A percentile compares a stretch with the other conserved stretches of the same genome.
Conservation (phyloP, 2,113 vertebrate genomes). For the Oncorhynchus nerka region DNA sequence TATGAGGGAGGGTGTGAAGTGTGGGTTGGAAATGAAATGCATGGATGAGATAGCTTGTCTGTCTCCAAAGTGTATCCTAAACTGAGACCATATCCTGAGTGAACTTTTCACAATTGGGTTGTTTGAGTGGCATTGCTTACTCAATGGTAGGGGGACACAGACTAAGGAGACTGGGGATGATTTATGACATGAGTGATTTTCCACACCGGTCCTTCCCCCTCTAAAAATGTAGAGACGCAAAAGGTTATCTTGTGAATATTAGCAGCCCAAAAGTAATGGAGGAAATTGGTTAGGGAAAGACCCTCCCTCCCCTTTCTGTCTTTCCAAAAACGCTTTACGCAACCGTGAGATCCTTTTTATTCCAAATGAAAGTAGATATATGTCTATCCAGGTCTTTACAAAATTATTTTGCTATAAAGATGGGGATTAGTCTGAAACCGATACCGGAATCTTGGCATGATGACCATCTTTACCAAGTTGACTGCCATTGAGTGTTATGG, state of each 20-base stretch:
- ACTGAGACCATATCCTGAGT: neutral
- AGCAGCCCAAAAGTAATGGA: neutral
- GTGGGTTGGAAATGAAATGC: neutral
- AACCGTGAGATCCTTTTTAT: too few relatives aligned
- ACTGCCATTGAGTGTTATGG: constrained; percentile 12
- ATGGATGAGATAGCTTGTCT: neutral
- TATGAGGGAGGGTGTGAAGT: neutral
- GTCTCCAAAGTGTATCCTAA: neutral
- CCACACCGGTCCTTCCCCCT: neutral
- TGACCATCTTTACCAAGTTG: constrained; percentile 12
- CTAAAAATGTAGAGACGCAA: neutral
- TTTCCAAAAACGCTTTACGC: neutral
- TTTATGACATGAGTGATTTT: too few relatives aligned
- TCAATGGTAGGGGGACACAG: neutral
- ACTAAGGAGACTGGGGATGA: neutral
- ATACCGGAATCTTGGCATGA: constrained; percentile 10
- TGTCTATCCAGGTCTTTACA: too few relatives aligned
- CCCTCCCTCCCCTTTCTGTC: neutral
- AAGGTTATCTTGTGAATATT: too few relatives aligned
- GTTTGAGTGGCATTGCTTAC: neutral
- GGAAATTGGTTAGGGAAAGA: neutral
- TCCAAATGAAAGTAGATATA: too few relatives aligned
- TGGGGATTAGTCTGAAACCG: constrained; percentile 7
- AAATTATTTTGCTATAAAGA: too few relatives aligned
- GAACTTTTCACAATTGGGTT: neutral